Evolutionary conservation across 2,113 vertebrate species (phyloP), one percentile per base, ranked within the genome.

Genomic region (Notarius quadriscutis): DNA sequence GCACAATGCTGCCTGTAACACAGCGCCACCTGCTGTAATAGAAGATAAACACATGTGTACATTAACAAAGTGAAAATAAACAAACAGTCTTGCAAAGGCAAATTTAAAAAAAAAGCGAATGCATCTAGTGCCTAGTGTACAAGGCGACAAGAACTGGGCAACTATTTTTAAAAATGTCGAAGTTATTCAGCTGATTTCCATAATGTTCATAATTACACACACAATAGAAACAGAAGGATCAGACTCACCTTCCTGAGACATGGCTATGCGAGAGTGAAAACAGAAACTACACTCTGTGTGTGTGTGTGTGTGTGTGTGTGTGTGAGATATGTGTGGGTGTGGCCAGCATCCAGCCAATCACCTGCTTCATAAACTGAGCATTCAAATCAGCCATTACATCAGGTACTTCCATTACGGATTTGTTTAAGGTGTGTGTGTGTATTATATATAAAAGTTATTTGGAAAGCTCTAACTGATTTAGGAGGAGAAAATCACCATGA

Each of bases 161-260:
- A 18, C 5, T 58, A 58, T 58, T 63, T 63, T 63, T 1, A 63
- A 63, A 8, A 22, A 62, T 53, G 51, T 53, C 55, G 3, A 67
- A 11, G 8, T n/a, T 67, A 67, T 27, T 67, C 27, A 27, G 65
- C 65, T 9, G 25, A 17, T 7, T 17, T 34, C 2, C 69, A 41
- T 27, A 7, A 34, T 20, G 69, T 72, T 72, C 5, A 17, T 41
- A 71, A 41, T 18, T 4, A 20, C 79, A 41, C 82, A 55, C 14
- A 11, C 6, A n/a, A 11, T 53, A 55, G 14, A 80, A 57, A 18
- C 78, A 18, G n/a, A 60, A 5, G 7, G 53, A 80, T 34, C 62
- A 83, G 48, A 69, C 82, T 83, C 82, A 83, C 82, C 82, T 83
- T 18, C 18, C 62, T 18, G 4, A 67, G 11, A 18, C 25, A 51